phyloP scores from a whole-genome alignment of 2,888 invertebrate species.

The Brachypalpus laphriformis region DNA sequence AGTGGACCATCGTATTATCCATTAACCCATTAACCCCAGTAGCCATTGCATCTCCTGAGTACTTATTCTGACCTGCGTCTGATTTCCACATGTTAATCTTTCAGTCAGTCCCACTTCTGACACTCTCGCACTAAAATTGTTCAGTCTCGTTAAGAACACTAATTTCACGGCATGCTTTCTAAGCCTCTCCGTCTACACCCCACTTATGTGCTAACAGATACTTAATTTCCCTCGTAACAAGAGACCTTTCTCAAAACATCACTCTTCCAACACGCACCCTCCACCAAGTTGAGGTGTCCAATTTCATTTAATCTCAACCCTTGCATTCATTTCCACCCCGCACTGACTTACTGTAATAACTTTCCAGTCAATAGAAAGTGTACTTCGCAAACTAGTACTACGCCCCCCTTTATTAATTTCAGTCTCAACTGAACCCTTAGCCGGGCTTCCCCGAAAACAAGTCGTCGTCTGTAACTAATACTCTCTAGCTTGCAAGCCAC shows the following conservation, averaged over 20 bases:
- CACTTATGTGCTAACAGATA: slow-evolving; percentile 6
- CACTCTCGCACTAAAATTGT: too few relatives aligned
- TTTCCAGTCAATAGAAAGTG: slow-evolving; percentile 71
- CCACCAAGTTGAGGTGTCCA: slow-evolving; percentile 43
- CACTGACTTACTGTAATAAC: slow-evolving; percentile 57
- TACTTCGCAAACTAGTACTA: slow-evolving; percentile 31
- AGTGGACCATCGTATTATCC: too few relatives aligned
- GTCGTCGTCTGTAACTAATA: slow-evolving; percentile 63
- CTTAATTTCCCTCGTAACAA: background rate
- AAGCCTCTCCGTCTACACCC: background rate
- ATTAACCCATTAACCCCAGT: too few relatives aligned
- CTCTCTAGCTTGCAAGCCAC: slow-evolving; percentile 46
- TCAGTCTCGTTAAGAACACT: too few relatives aligned
- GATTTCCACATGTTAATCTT: too few relatives aligned
- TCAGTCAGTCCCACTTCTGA: too few relatives aligned
- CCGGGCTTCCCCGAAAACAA: slow-evolving; percentile 31
- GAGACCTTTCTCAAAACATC: slow-evolving; percentile 3
- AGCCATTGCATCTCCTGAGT: too few relatives aligned
- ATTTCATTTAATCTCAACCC: slow-evolving; percentile 66
- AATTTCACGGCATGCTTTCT: too few relatives aligned
- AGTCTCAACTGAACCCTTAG: slow-evolving; percentile 10
- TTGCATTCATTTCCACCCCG: slow-evolving; percentile 27
- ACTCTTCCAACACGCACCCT: slow-evolving; percentile 50
- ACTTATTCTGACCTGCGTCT: too few relatives aligned
- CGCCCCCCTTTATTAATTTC: slow-evolving; percentile 22